Percentiles rank a stretch among this genome's conserved stretches.
These are phyloP conservation scores for Nothocercus julius DNA, from an alignment of 2,113 vertebrate species.

Conservation along the genomic window DNA sequence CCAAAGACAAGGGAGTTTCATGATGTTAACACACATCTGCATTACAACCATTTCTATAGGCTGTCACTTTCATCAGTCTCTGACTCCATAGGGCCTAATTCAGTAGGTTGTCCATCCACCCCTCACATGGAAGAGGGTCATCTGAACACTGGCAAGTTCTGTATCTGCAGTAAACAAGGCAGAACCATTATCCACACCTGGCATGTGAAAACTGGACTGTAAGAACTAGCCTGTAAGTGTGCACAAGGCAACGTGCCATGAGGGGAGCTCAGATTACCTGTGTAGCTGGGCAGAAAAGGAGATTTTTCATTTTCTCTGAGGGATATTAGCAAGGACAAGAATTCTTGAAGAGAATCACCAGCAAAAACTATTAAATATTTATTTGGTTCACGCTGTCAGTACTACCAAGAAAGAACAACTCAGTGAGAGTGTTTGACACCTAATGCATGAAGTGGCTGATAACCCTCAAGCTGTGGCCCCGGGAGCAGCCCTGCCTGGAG, in stretches of 20 bases:
- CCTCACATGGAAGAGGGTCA: background rate
- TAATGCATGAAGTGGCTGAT: background rate
- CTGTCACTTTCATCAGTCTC: background rate
- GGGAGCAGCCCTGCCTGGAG: background rate
- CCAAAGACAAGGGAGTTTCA: background rate
- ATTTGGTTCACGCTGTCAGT: background rate
- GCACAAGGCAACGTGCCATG: rapidly evolving
- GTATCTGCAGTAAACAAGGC: background rate
- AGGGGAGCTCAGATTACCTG: background rate
- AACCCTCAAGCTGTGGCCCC: background rate
- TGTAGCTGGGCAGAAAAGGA: background rate
- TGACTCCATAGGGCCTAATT: background rate
- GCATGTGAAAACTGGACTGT: background rate
- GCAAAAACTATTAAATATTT: background rate
- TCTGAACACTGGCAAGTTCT: background rate
- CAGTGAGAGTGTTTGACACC: background rate
- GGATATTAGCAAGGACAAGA: background rate
- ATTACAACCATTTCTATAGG: background rate
- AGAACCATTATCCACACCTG: background rate
- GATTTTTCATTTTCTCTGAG: background rate
- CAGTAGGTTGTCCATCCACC: background rate
- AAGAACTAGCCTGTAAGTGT: background rate
- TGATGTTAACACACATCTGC: background rate
- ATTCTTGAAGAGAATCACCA: background rate
- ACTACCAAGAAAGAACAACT: background rate